Evolutionary conservation across 2,888 invertebrate species (phyloP).

Genomic region (Reticulitermes lucifugus): DNA sequence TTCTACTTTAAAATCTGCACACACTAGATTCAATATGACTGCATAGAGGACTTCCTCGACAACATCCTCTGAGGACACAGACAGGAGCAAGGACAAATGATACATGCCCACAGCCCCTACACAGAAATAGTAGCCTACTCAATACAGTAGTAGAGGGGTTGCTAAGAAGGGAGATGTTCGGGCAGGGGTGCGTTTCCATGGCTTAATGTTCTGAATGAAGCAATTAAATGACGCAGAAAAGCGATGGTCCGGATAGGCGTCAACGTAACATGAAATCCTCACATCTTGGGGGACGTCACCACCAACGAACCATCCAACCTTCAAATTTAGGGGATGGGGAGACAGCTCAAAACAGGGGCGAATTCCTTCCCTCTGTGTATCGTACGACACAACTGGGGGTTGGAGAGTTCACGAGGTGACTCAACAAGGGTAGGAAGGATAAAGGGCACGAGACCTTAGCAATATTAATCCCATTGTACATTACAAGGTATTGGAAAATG

Average conservation of each 20-base stretch:
- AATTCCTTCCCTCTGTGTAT: not conserved
- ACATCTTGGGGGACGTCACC: not conserved
- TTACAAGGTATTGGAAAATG: not conserved
- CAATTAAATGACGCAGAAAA: slow-evolving; percentile 40
- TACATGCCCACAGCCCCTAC: not conserved
- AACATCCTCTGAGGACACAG: not conserved
- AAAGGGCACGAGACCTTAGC: not conserved
- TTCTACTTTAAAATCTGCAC: too few species aligned
- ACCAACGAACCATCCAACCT: slow-evolving; percentile 4
- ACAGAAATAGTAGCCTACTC: not conserved
- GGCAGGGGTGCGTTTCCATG: not conserved
- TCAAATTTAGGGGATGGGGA: not conserved
- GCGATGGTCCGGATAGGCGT: slow-evolving; percentile 20
- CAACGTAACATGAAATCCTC: not conserved
- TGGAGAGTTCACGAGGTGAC: slow-evolving; percentile 15
- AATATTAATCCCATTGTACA: slow-evolving; percentile 13
- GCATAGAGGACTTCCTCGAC: too few species aligned
- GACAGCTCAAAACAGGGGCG: not conserved
- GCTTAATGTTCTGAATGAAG: slow-evolving; percentile 17
- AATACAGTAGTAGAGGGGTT: not conserved
- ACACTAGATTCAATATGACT: too few species aligned
- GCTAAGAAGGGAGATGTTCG: too few species aligned
- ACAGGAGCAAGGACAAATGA: not conserved
- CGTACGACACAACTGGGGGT: slow-evolving; percentile 1
- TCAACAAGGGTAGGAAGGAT: slow-evolving; percentile 28